These are phyloP conservation scores for Caenorhabditis drosophilae DNA, from an alignment of 2,888 invertebrate species.

Conservation along the genomic window DNA sequence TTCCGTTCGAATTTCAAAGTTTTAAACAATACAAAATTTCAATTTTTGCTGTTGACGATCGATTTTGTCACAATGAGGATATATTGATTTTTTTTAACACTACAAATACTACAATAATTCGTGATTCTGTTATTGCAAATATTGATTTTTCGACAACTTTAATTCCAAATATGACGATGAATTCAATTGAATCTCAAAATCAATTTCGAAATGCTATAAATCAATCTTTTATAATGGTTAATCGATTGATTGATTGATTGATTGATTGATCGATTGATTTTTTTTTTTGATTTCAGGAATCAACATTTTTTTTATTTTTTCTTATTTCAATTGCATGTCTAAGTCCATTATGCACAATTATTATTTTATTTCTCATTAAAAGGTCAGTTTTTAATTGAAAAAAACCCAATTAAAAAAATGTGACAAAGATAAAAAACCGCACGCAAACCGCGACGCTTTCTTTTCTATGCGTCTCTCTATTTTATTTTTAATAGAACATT, in stretches of 20 bases:
- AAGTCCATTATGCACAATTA: constrained; percentile 29
- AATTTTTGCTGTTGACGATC: constrained; percentile 45
- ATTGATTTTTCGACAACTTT: neutral
- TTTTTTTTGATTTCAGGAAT: constrained; percentile 22
- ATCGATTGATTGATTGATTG: too few species aligned
- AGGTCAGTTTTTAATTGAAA: constrained; percentile 7
- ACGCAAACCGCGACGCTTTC: too few species aligned
- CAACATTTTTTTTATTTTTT: constrained; percentile 16
- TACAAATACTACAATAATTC: neutral
- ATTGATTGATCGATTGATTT: too few species aligned
- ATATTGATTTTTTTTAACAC: constrained; percentile 33
- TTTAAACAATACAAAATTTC: constrained; percentile 33
- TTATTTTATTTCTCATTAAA: constrained; percentile 15
- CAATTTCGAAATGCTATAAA: constrained; percentile 4
- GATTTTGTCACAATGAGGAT: constrained; percentile 46
- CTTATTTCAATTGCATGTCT: constrained; percentile 23
- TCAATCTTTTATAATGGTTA: too few species aligned
- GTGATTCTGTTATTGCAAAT: neutral
- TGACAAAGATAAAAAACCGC: neutral
- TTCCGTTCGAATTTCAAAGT: constrained; percentile 19
- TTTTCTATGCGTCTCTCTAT: too few species aligned
- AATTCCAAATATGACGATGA: constrained; percentile 5
- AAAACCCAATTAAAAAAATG: neutral
- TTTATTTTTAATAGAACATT: too few species aligned
- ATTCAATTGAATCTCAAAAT: constrained; percentile 6